phyloP scores from a whole-genome alignment of 2,113 vertebrate genomes.

The Rhagologus leucostigma region DNA sequence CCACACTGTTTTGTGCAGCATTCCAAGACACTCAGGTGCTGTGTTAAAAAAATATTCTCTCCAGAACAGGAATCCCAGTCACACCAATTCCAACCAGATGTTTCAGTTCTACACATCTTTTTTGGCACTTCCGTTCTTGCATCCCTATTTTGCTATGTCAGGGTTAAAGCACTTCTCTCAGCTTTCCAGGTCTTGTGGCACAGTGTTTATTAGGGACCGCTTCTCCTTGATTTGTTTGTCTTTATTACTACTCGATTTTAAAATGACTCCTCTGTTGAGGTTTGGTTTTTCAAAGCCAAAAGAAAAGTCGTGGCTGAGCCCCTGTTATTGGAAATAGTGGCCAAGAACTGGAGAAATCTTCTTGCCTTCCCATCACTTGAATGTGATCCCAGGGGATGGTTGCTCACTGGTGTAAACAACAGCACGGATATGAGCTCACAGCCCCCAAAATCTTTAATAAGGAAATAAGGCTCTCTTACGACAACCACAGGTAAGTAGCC shows the following conservation, averaged over 20 bases:
- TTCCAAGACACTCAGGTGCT: not conserved
- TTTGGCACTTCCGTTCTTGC: not conserved
- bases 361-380: not conserved
- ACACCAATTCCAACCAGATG: not conserved
- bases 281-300: not conserved
- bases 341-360: not conserved
- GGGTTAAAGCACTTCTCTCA: not conserved
- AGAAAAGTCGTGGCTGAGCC: not conserved
- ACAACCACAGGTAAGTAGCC: conserved; percentile 10
- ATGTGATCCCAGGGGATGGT: not conserved
- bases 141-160: not conserved
- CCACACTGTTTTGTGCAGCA: not conserved
- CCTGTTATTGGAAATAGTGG: not conserved
- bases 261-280: not conserved
- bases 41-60: not conserved
- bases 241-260: not conserved
- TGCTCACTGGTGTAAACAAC: not conserved
- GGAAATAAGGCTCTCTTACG: conserved; percentile 3
- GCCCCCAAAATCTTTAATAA: not conserved
- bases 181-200: not conserved
- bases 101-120: not conserved
- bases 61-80: not conserved
- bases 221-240: not conserved
- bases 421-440: not conserved
- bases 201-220: not conserved